Conservation (phyloP, 2,797 vertebrate species). For the Amazona finschi region DNA sequence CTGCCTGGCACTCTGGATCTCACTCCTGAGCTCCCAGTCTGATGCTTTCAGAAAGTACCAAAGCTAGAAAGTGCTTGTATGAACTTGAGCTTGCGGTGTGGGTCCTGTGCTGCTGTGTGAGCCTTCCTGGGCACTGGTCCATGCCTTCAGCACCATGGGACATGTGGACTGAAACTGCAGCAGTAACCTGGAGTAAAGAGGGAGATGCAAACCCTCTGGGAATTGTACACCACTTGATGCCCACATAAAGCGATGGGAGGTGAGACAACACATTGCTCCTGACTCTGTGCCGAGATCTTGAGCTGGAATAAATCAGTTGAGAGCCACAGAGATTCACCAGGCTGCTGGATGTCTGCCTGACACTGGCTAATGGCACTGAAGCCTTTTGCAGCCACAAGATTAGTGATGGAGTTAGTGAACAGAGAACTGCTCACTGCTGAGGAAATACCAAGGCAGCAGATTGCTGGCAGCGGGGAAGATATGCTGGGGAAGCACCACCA, state of each 20-base stretch:
- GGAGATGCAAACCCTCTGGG: background rate
- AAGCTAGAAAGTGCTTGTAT: background rate
- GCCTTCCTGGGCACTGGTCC: background rate
- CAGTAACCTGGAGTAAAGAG: background rate
- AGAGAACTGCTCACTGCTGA: background rate
- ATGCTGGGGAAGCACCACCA: background rate
- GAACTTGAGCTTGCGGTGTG: background rate
- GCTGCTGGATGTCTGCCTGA: background rate
- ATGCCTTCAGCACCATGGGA: background rate
- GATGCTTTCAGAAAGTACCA: background rate
- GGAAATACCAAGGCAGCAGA: background rate
- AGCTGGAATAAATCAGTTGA: background rate
- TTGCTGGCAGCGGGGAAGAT: background rate
- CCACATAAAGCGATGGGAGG: accelerated
- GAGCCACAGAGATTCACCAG: background rate
- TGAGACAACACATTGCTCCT: background rate
- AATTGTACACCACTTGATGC: background rate
- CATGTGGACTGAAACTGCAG: background rate
- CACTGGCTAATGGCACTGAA: background rate
- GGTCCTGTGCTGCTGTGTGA: background rate
- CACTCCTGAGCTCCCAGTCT: background rate
- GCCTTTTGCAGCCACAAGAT: background rate
- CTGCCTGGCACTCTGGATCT: background rate
- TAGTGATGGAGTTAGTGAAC: background rate
- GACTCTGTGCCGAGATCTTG: background rate